Conservation (phyloP, 2,888 invertebrate genomes). For the Amblyteles armatorius region DNA sequence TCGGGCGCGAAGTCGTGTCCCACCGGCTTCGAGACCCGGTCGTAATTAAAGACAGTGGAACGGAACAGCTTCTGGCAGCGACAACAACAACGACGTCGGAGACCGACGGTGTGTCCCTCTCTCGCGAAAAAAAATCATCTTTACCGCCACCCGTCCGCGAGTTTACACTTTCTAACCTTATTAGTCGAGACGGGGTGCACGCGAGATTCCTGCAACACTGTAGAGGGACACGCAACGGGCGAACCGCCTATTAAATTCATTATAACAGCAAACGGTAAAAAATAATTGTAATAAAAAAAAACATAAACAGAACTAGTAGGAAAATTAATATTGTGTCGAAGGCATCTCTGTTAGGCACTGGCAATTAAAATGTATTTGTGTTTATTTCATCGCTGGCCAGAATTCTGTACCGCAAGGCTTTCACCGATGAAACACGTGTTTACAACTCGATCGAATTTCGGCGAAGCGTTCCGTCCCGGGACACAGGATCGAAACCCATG, state of each 20-base stretch:
- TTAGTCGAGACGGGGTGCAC: not conserved
- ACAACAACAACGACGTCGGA: conserved; percentile 33
- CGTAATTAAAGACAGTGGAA: conserved; percentile 51
- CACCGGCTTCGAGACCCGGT: conserved; percentile 33
- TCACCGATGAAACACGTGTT: not conserved
- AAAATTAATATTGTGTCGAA: not conserved
- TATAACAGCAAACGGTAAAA: not conserved
- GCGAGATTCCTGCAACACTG: not conserved
- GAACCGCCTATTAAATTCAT: not conserved
- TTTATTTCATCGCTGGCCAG: not conserved
- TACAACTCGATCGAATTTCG: not conserved
- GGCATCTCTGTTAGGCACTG: not conserved
- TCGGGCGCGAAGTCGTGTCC: not conserved
- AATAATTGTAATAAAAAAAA: not conserved
- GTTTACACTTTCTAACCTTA: conserved; percentile 4
- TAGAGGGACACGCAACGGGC: not conserved
- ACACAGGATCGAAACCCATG: not conserved
- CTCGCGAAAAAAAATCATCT: not conserved
- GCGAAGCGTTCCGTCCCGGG: too few species aligned
- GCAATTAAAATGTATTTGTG: not conserved
- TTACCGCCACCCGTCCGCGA: not conserved
- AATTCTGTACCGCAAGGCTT: not conserved
- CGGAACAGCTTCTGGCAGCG: conserved; percentile 30
- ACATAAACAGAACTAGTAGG: not conserved
- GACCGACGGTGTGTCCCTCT: not conserved